phyloP scores from a whole-genome alignment of 2,797 vertebrate genomes.

The Diceros bicornis region DNA sequence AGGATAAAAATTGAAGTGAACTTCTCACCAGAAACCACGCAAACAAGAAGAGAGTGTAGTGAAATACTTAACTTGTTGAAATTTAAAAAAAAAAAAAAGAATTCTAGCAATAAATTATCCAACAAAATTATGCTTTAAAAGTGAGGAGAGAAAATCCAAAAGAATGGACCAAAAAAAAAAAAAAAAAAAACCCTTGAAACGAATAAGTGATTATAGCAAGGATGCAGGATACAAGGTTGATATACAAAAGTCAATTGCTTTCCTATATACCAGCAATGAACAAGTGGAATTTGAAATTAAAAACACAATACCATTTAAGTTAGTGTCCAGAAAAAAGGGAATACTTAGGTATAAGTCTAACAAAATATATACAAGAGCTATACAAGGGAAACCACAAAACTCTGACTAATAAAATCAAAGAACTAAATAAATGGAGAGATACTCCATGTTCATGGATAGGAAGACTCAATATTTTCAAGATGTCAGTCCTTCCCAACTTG shows the following conservation, averaged over 20 bases:
- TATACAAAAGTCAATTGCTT: background rate
- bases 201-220: background rate
- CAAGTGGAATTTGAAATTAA: background rate
- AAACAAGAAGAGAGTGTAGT: background rate
- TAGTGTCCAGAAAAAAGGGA: background rate
- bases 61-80: too few species aligned
- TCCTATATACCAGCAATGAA: background rate
- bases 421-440: background rate
- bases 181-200: background rate
- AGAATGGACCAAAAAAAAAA: background rate
- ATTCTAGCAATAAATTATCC: background rate
- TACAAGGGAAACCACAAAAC: background rate
- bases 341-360: background rate
- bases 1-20: background rate
- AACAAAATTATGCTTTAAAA: background rate
- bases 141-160: background rate
- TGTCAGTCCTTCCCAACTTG: background rate
- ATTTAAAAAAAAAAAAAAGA: too few species aligned
- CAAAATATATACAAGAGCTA: background rate
- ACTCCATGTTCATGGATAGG: background rate
- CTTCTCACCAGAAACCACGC: background rate
- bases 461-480: background rate
- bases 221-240: background rate
- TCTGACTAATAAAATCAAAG: background rate
- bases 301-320: background rate